Evolutionary conservation across 2,113 vertebrate species (phyloP).

Genomic region (Rallus limicola): DNA sequence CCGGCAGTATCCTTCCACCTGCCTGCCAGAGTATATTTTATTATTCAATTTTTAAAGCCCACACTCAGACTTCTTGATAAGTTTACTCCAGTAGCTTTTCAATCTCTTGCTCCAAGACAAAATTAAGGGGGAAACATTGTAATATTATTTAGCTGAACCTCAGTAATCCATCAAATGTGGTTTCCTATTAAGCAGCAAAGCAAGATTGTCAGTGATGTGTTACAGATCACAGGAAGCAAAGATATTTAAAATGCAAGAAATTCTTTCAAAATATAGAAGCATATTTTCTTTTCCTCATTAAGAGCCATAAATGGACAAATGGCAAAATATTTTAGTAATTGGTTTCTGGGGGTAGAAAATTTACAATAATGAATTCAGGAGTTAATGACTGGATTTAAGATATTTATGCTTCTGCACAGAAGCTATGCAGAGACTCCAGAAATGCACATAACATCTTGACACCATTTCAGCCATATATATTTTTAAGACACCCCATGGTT

Average conservation of each 20-base stretch:
- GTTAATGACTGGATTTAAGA: background rate
- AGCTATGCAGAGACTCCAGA: background rate
- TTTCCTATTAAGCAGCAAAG: background rate
- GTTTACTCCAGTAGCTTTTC: constrained; percentile 38
- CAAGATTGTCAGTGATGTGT: background rate
- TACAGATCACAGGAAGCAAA: background rate
- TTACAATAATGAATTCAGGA: background rate
- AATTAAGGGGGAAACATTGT: constrained; percentile 1
- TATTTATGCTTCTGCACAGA: background rate
- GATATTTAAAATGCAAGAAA: background rate
- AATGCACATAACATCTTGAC: background rate
- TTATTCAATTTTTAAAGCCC: constrained; percentile 61
- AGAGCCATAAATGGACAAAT: background rate
- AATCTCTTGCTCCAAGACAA: constrained; percentile 40
- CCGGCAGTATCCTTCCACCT: constrained; percentile 68
- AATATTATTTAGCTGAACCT: constrained; percentile 34
- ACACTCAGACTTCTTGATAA: constrained; percentile 45
- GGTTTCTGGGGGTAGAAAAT: background rate
- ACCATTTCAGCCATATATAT: background rate
- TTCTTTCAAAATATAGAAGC: background rate
- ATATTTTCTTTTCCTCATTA: background rate
- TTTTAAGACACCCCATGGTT: background rate
- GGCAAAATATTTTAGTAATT: background rate
- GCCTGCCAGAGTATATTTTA: constrained; percentile 59
- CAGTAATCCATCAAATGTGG: background rate